Base-by-base conservation (phyloP, 2,888 invertebrate species). In the Mimachlamys varia region DNA sequence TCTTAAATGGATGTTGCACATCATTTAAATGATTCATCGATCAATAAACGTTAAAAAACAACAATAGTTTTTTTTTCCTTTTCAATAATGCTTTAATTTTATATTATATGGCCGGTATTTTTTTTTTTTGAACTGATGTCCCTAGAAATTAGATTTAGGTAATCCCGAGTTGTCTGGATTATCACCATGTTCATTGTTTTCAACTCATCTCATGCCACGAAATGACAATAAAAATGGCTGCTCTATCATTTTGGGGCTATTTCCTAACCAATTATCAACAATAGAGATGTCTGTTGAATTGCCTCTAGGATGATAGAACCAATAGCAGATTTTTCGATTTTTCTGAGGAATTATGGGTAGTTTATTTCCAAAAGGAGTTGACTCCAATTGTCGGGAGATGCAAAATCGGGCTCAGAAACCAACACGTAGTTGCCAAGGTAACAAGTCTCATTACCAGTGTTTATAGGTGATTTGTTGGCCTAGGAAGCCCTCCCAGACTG, bases 161-260 rank as follows among this genome's bases (percentile, higher is more conserved):
- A 44, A 53, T 53, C 53, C 19, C n/a, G n/a, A 22, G 22, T 58
- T 58, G 22, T n/a, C n/a, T 19, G 3, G 58, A 58, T 58, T 55
- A 55, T 55, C 22, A 58, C n/a, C 7, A n/a, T 58, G 58, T 22
- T 22, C 58, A 22, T 58, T 22, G 19, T 22, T 3, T n/a, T 58
- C n/a, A 58, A 22, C 19, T n/a, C 1, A 58, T 22, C 58, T 76
- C 0, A 33, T 10, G 27, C 33, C 0, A 7, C 22, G 33, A 33
- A 76, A 15, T 33, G 76, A 76, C 13, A 76, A 76, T 76, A 76
- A 76, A 76, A 76, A 76, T 76, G 76, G 22, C 76, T 76, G 12
- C 33, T 76, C 33, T 12, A 76, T 76, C 12, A 27, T 33, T 76
- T 76, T 15, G 33, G 22, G 76, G 27, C 27, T 76, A 33, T 27